Base-by-base conservation (phyloP, 2,888 invertebrate species). In the Ischnura elegans region DNA sequence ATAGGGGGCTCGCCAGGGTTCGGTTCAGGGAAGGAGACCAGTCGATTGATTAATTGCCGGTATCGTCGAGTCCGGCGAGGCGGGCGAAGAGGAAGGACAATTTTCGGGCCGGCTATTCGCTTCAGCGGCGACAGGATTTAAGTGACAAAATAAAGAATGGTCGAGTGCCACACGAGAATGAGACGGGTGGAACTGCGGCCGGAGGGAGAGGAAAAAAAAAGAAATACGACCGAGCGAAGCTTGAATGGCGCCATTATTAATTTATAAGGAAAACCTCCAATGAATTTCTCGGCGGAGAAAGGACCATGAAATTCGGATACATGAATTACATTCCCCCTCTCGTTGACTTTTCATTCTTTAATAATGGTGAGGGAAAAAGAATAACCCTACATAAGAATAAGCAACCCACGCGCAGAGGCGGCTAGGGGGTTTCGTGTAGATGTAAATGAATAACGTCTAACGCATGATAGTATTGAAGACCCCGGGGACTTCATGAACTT, bases 141-240 rank as follows among this genome's bases (percentile, higher is more conserved):
- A n/a, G 61, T 61, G 76, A 76, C 76, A 36, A 76, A 76, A 76
- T 76, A 76, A 76, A 76, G 36, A 76, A 76, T 76, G 76, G 36
- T 8, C 2, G 76, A n/a, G 36, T 36, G 76, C n/a, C n/a, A 13
- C 76, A 76, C 25, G 76, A 76, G 76, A 76, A 10, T 36, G 76
- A 3, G 76, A n/a, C 3, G 76, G 76, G 76, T 21, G 76, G 36
- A 10, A 76, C 13, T 76, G 76, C 3, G 36, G 76, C 21, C n/a
- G 3, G n/a, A 25, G 61, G 25, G 10, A 61, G n/a, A n/a, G 6
- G 61, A 5, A n/a, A 8, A 3, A 19, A 61, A n/a, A 61, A 51
- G 51, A n/a, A n/a, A n/a, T n/a, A n/a, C n/a, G n/a, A n/a, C n/a
- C n/a, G n/a, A n/a, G 47, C 16, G 47, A n/a, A 36, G 25, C 76